Conservation (phyloP, 2,113 vertebrate genomes). For the Proterorhinus semilunaris region DNA sequence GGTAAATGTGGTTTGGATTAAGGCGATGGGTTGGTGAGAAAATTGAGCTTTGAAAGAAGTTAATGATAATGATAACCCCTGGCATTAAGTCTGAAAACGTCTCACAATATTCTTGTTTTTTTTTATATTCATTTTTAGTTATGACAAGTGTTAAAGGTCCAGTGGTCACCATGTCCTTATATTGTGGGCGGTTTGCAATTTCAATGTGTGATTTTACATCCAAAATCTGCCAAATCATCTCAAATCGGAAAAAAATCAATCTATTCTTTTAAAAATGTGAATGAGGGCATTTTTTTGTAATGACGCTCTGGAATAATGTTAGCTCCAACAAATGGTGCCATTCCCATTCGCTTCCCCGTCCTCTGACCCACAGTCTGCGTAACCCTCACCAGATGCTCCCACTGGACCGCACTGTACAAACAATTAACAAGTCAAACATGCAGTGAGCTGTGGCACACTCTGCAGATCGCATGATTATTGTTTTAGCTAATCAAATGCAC, state of each 20-base stretch:
- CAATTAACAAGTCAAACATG: slow-evolving; percentile 59
- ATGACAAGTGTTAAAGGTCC: too few relatives aligned
- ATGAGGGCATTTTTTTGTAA: neutral
- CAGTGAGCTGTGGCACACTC: slow-evolving; percentile 12
- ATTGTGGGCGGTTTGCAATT: neutral
- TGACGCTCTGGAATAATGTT: neutral
- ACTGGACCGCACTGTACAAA: slow-evolving; percentile 36
- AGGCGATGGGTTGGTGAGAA: slow-evolving; percentile 18
- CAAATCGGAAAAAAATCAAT: too few relatives aligned
- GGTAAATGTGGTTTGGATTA: slow-evolving; percentile 32
- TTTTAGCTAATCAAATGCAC: slow-evolving; percentile 37
- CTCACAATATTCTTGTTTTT: neutral
- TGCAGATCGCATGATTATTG: slow-evolving; percentile 33
- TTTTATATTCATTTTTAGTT: too few relatives aligned
- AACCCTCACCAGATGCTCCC: slow-evolving; percentile 66
- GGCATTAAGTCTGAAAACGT: neutral
- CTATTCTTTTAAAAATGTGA: too few relatives aligned
- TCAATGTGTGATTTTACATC: neutral
- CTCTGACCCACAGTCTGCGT: slow-evolving; percentile 44
- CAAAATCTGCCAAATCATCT: too few relatives aligned
- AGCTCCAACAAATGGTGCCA: slow-evolving; percentile 41
- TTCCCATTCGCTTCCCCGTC: slow-evolving; percentile 27
- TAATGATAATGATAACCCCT: slow-evolving; percentile 16
- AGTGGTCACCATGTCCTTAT: too few relatives aligned
- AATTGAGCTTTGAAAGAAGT: neutral